Evolutionary conservation across 2,113 vertebrate species (phyloP).

Genomic region (Pogonocichla stellata): DNA sequence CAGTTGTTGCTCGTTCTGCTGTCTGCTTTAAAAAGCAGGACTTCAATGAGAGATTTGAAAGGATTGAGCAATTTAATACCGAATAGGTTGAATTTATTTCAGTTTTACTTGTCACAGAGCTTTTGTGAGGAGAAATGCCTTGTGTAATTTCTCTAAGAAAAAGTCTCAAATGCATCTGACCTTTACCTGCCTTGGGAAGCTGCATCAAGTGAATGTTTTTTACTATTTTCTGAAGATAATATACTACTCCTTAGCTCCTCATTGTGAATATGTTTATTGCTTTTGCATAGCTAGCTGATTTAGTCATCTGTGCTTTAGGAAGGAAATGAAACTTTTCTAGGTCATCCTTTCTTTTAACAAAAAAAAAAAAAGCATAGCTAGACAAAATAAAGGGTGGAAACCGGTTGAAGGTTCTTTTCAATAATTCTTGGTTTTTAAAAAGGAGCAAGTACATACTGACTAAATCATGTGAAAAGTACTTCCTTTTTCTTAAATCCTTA

Average conservation of each 20-base stretch:
- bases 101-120: neutral
- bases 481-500: neutral
- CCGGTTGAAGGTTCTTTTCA: neutral
- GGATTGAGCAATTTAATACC: neutral
- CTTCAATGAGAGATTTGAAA: neutral
- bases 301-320: neutral
- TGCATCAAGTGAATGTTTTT: neutral
- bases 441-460: neutral
- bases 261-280: neutral
- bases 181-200: neutral
- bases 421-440: neutral
- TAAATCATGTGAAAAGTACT: neutral
- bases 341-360: neutral
- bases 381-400: neutral
- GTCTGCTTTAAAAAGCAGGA: neutral
- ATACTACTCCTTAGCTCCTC: neutral
- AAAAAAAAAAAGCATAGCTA: neutral
- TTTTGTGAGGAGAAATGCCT: neutral
- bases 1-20: neutral
- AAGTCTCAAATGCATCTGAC: neutral
- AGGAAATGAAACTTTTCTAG: slow-evolving; percentile 4
- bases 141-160: neutral
- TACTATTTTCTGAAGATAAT: neutral
- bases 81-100: neutral
- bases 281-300: slow-evolving; percentile 20